phyloP scores from a whole-genome alignment of 2,113 vertebrate genomes.

The Aegypius monachus region DNA sequence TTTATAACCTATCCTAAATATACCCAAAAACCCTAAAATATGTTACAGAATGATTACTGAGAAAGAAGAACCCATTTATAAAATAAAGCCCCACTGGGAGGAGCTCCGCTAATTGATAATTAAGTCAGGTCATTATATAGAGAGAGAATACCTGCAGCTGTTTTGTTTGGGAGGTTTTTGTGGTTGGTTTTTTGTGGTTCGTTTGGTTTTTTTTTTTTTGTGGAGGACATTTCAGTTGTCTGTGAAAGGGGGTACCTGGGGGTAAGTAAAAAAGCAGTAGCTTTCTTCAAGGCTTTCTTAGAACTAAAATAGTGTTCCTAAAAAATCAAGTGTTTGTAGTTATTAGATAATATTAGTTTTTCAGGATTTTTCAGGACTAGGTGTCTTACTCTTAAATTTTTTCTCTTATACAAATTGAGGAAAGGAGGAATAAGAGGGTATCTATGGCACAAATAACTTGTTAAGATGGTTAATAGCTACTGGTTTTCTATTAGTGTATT shows the following conservation, averaged over 20 bases:
- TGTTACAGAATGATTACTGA: fast-evolving
- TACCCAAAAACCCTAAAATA: fast-evolving
- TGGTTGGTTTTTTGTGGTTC: too few relatives aligned
- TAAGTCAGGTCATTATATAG: not conserved
- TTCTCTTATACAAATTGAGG: not conserved
- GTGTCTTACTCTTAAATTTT: fast-evolving
- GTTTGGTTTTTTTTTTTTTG: too few relatives aligned
- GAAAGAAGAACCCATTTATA: not conserved
- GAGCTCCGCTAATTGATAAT: not conserved
- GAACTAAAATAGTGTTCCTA: fast-evolving
- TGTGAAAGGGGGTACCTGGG: fast-evolving
- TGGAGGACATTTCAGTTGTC: fast-evolving
- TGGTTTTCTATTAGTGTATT: not conserved
- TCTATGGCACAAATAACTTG: fast-evolving
- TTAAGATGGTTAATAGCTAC: not conserved
- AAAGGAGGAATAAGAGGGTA: not conserved
- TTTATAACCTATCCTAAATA: fast-evolving
- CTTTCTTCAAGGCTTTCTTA: not conserved
- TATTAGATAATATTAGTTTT: fast-evolving
- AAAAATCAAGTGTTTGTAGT: fast-evolving
- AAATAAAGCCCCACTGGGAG: not conserved
- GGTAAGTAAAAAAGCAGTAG: not conserved
- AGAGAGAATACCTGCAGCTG: fast-evolving
- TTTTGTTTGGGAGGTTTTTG: too few relatives aligned
- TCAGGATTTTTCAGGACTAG: not conserved